Conservation (phyloP, 1,140 invertebrate species). For the Dinothrombium tinctorium region DNA sequence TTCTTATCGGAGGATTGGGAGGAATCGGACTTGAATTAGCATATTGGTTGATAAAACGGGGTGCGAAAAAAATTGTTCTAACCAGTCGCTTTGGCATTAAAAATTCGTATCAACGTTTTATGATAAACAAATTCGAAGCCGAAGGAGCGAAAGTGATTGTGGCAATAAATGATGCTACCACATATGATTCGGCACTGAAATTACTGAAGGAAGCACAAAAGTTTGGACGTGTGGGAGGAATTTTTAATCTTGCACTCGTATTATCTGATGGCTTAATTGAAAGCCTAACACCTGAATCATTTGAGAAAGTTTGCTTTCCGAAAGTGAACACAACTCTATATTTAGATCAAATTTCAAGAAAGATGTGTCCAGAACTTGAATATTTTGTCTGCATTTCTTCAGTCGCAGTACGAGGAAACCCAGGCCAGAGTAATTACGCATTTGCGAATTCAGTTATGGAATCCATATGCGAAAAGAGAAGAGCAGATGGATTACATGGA, state of each 20-base stretch:
- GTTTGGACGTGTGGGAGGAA: conserved; percentile 55
- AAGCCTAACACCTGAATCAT: conserved; percentile 56
- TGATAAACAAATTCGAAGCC: conserved; percentile 30
- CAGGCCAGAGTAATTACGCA: conserved; percentile 84
- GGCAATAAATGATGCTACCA: conserved; percentile 38
- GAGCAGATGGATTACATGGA: conserved; percentile 40
- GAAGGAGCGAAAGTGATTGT: conserved; percentile 37
- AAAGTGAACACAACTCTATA: conserved; percentile 40
- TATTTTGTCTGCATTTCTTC: conserved; percentile 88
- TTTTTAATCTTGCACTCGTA: conserved; percentile 75
- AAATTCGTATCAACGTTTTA: conserved; percentile 32
- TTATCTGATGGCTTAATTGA: conserved; percentile 65
- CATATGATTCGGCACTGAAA: conserved; percentile 35
- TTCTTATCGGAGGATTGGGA: conserved; percentile 66
- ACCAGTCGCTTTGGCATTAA: conserved; percentile 55
- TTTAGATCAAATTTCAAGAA: conserved; percentile 44
- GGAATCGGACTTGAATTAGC: conserved; percentile 81
- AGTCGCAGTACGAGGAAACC: conserved; percentile 78
- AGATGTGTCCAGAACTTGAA: conserved; percentile 47
- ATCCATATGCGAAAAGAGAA: conserved; percentile 61
- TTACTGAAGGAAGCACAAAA: conserved; percentile 29
- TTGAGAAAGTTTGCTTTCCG: conserved; percentile 34
- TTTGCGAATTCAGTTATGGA: conserved; percentile 87
- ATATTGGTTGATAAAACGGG: conserved; percentile 62
- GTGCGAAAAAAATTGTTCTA: conserved; percentile 55